Evolutionary conservation across 2,113 vertebrate genomes (phyloP).

Genomic region (Epinephelus cyanopodus): DNA sequence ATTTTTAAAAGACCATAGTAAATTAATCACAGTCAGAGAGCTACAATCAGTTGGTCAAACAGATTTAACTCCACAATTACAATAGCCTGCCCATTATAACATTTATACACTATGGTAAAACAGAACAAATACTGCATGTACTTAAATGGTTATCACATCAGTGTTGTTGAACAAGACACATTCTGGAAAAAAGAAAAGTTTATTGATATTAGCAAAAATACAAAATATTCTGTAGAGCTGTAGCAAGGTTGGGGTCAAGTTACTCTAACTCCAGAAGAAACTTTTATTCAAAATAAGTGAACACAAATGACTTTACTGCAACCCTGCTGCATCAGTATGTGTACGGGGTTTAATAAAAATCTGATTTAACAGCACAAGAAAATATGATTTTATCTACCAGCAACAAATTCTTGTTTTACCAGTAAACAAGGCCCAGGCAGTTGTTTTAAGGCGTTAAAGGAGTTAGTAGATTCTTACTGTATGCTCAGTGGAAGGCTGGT

Average conservation of each 20-base stretch:
- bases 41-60: background rate
- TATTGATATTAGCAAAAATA: slow-evolving; percentile 59
- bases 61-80: background rate
- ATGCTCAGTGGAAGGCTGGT: background rate
- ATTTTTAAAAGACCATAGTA: background rate
- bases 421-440: background rate
- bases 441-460: background rate
- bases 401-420: background rate
- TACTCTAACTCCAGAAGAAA: background rate
- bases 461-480: background rate
- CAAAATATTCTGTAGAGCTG: slow-evolving; percentile 20
- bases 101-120: background rate
- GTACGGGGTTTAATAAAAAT: background rate
- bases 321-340: slow-evolving; percentile 10
- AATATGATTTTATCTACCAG: background rate
- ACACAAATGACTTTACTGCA: slow-evolving; percentile 6
- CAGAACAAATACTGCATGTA: background rate
- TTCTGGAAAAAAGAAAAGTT: slow-evolving; percentile 50
- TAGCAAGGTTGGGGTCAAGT: background rate
- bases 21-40: background rate
- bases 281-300: background rate
- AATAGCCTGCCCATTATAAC: background rate
- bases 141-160: background rate
- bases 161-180: background rate
- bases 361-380: background rate